Percentiles rank a stretch among this genome's conserved stretches.
These are phyloP conservation scores for Umimayanthus kanabou DNA, from an alignment of 92 coral and sea anemone species.

Conservation along the genomic window DNA sequence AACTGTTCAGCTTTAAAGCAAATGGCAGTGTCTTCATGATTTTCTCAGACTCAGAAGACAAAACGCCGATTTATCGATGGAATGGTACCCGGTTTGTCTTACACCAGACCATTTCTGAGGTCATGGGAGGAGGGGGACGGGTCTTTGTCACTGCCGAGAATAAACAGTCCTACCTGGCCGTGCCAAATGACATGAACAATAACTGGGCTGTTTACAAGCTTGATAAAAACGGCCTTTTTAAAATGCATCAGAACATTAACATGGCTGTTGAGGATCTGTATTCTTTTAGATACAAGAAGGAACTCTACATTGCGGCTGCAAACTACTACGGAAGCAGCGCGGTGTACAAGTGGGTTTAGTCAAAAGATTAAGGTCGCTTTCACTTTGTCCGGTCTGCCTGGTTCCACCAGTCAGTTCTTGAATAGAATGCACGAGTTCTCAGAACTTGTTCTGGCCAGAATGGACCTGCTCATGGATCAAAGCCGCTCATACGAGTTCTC, in stretches of 20 bases:
- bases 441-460: no score
- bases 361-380: no score
- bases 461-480: no score
- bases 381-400: no score
- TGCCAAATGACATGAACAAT: background rate
- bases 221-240: background rate
- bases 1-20: background rate
- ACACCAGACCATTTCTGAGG: background rate
- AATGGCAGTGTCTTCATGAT: constrained; percentile 11
- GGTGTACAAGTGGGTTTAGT: constrained; percentile 13
- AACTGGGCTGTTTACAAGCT: constrained; percentile 3
- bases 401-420: no score
- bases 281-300: background rate
- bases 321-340: constrained; percentile 11
- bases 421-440: no score
- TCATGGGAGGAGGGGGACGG: background rate
- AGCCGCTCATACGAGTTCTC: no score
- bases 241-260: constrained; percentile 8
- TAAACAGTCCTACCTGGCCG: background rate
- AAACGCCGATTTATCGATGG: constrained; percentile 11
- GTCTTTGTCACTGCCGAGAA: background rate
- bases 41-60: background rate
- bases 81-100: background rate
- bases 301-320: background rate
- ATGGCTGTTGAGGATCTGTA: background rate